Conservation (phyloP, 2,113 vertebrate species). For the Hyaena hyaena region DNA sequence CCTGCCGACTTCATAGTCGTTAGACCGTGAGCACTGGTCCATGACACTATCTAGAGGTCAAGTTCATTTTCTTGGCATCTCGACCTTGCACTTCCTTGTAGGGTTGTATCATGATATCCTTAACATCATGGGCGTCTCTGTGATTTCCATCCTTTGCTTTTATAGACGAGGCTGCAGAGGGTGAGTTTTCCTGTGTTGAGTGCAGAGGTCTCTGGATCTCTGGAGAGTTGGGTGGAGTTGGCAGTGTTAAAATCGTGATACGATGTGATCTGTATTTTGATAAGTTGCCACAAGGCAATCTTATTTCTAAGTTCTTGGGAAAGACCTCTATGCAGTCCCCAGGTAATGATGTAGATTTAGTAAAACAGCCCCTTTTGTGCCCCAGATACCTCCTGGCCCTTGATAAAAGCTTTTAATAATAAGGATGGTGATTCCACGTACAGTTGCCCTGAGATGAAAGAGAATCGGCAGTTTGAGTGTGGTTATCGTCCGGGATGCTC, state of each 20-base stretch:
- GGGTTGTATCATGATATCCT: neutral
- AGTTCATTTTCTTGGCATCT: neutral
- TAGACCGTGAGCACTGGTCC: neutral
- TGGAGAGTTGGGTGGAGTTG: neutral
- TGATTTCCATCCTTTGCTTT: neutral
- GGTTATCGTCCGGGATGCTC: neutral
- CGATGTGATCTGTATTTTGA: neutral
- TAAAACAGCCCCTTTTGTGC: neutral
- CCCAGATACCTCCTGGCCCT: neutral
- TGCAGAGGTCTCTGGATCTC: neutral
- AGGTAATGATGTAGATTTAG: conserved; percentile 31
- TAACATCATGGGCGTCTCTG: neutral
- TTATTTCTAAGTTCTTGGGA: conserved; percentile 15
- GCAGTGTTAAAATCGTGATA: neutral
- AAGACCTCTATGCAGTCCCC: neutral
- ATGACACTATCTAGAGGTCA: rapidly evolving
- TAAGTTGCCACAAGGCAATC: neutral
- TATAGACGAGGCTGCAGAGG: neutral
- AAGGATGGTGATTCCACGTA: neutral
- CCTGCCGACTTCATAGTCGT: neutral
- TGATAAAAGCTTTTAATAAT: conserved; percentile 54
- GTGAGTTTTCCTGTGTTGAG: neutral
- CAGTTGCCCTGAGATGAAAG: conserved; percentile 52
- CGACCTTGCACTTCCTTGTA: neutral
- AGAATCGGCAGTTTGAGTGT: neutral